Evolutionary conservation across 2,888 invertebrate genomes (phyloP), one percentile per base, ranked within the genome.

Genomic region (Xylocampa areola): DNA sequence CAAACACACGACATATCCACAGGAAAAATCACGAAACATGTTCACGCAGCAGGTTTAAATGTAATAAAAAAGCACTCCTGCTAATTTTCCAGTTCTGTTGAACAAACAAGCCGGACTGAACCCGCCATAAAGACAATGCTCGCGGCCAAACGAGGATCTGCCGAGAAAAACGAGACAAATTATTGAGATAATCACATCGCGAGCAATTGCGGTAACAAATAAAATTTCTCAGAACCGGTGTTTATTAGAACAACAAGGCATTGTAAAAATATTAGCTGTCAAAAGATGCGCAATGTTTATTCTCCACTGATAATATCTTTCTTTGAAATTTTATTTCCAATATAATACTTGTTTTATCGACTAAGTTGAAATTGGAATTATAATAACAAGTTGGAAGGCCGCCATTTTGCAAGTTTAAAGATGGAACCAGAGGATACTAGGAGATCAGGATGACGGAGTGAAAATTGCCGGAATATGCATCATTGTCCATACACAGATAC

Each of bases 41-140:
- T 82, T 76, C 83, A 78, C 77, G 69, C 65, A 75, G 76, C 68
- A 77, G 74, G 77, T 85, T 85, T 79, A 86, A 85, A 87, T 80
- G 84, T 84, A 89, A 89, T 90, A 89, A 89, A 86, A 88, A 88
- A 85, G 82, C 89, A 88, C 88, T 88, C 88, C 77, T 77, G 81
- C 77, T 92, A 88, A 89, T 89, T 87, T 86, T 80, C 82, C 79
- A 76, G 77, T 76, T 75, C 73, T 71, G 75, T 74, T 70, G 76
- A 73, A 76, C 76, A 66, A 65, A 65, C 61, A 70, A 60, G 69
- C 67, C 68, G 71, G 73, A 74, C 77, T 77, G 68, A 75, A 69
- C 69, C 63, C 68, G 62, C 76, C 76, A 78, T 81, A 83, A 82
- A 84, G 77, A 78, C 77, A 76, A 53, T 54, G 73, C 78, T 74